Evolutionary conservation across 1,140 invertebrate species (phyloP).

Genomic region (Onthophagus taurus): DNA sequence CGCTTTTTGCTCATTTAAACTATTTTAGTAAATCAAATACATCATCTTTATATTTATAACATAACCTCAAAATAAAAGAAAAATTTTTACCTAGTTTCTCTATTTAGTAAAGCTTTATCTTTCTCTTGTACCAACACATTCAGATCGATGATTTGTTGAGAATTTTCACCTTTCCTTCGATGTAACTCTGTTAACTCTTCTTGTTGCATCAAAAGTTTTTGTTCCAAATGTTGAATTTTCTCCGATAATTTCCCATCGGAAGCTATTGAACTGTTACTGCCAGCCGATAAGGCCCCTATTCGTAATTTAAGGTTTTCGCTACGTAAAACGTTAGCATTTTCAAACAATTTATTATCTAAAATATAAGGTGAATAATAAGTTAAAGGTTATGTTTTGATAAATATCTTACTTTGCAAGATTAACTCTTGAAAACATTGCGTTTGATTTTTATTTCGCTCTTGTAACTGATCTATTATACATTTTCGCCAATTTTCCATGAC

Average conservation of each 20-base stretch:
- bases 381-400: conserved; percentile 10
- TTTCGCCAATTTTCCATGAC: conserved; percentile 41
- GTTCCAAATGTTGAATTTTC: conserved; percentile 61
- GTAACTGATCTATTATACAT: conserved; percentile 45
- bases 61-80: too few species aligned
- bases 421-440: conserved; percentile 51
- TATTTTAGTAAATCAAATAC: conserved; percentile 39
- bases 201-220: conserved; percentile 75
- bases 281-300: conserved; percentile 12
- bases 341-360: conserved; percentile 81
- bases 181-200: conserved; percentile 89
- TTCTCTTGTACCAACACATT: conserved; percentile 79
- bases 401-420: conserved; percentile 48
- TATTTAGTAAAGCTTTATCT: conserved; percentile 62
- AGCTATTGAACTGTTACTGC: conserved; percentile 13
- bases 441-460: conserved; percentile 48
- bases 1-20: conserved; percentile 61
- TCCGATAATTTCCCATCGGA: conserved; percentile 36
- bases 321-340: conserved; percentile 65
- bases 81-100: conserved; percentile 64
- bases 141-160: conserved; percentile 86
- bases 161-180: conserved; percentile 80
- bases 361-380: conserved; percentile 29
- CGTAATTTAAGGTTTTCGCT: conserved; percentile 70
- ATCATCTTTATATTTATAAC: background rate